Conservation (phyloP, 2,888 invertebrate genomes). For the Drosophila antonietae region DNA sequence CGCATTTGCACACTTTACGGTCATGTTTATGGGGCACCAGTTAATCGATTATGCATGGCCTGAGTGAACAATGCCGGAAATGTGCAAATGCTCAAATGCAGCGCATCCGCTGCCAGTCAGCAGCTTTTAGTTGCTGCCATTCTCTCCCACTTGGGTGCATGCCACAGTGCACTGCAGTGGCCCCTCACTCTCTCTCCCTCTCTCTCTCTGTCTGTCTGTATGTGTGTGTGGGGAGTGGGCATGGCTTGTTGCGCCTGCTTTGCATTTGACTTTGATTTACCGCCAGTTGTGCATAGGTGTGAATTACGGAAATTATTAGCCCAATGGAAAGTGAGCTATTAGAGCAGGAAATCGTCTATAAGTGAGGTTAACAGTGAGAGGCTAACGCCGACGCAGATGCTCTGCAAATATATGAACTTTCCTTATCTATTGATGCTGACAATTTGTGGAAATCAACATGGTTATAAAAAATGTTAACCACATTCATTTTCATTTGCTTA, state of each 20-base stretch:
- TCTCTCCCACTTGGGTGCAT: not conserved
- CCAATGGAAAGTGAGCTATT: slow-evolving; percentile 7
- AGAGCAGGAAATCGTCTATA: not conserved
- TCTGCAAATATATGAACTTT: not conserved
- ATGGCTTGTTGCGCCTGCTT: slow-evolving; percentile 36
- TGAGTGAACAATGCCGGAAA: slow-evolving; percentile 75
- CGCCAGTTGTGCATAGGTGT: slow-evolving; percentile 54
- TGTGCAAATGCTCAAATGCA: slow-evolving; percentile 59
- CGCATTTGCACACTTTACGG: slow-evolving; percentile 75
- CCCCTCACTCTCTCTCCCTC: not conserved
- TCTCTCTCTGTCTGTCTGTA: not conserved
- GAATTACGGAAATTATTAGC: slow-evolving; percentile 72
- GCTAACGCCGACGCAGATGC: not conserved
- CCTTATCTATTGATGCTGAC: not conserved
- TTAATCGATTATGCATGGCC: slow-evolving; percentile 76
- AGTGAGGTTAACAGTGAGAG: not conserved
- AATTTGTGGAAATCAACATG: too few relatives aligned
- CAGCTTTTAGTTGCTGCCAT: slow-evolving; percentile 19
- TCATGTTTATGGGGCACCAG: slow-evolving; percentile 74
- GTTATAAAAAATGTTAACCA: too few relatives aligned
- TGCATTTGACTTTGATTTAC: slow-evolving; percentile 58
- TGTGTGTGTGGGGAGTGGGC: not conserved
- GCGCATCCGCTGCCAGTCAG: slow-evolving; percentile 55
- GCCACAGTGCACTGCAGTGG: too few relatives aligned
- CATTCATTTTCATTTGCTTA: too few relatives aligned